phyloP scores from a whole-genome alignment of 2,888 invertebrate species.

The Lysandra bellargus region DNA sequence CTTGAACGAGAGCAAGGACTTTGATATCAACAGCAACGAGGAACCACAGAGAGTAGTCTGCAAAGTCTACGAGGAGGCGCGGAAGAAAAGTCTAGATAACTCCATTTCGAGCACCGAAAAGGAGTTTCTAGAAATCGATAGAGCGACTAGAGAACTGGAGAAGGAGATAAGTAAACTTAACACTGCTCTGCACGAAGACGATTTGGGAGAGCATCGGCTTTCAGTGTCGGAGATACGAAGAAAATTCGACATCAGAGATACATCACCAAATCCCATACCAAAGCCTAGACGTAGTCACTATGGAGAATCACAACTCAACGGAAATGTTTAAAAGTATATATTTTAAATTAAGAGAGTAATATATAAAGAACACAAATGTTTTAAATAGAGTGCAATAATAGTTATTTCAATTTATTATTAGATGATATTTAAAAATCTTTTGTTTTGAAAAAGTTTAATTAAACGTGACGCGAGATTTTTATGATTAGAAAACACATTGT shows the following conservation, averaged over 20 bases:
- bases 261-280: constrained; percentile 80
- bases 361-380: background rate
- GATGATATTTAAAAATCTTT: background rate
- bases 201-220: constrained; percentile 56
- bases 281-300: constrained; percentile 79
- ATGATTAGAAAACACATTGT: background rate
- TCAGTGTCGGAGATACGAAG: constrained; percentile 75
- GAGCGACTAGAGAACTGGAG: constrained; percentile 69
- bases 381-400: constrained; percentile 21
- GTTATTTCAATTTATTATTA: constrained; percentile 8
- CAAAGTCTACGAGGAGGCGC: constrained; percentile 60
- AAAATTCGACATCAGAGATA: constrained; percentile 74
- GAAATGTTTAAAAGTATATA: constrained; percentile 39
- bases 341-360: background rate
- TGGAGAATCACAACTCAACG: constrained; percentile 56
- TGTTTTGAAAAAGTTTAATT: background rate
- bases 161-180: constrained; percentile 74
- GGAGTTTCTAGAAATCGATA: constrained; percentile 74
- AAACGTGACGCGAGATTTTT: background rate
- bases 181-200: constrained; percentile 70
- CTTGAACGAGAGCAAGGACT: constrained; percentile 57
- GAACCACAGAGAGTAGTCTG: constrained; percentile 69
- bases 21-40: constrained; percentile 63
- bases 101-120: constrained; percentile 72
- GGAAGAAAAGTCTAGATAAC: constrained; percentile 68